Conservation (phyloP, 2,113 vertebrate species). For the Zosterops hypoxanthus region DNA sequence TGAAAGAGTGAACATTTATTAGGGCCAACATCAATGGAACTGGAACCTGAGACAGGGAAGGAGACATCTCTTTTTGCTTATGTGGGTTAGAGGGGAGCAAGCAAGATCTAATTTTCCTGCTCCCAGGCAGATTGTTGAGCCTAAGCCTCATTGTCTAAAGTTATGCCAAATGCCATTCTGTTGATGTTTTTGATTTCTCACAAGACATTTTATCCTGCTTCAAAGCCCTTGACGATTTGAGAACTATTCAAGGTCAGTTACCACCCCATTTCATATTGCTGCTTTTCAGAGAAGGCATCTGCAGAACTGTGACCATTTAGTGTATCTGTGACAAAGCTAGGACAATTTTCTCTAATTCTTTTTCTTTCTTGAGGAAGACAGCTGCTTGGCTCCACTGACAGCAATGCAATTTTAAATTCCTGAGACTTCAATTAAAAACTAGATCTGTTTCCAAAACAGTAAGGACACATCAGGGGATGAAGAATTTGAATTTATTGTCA, state of each 20-base stretch:
- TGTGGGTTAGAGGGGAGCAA: not conserved
- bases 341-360: not conserved
- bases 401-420: slow-evolving; percentile 33
- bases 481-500: slow-evolving; percentile 34
- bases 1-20: not conserved
- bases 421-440: slow-evolving; percentile 38
- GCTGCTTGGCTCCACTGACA: slow-evolving; percentile 18
- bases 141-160: not conserved
- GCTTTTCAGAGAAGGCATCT: not conserved
- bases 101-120: not conserved
- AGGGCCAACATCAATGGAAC: not conserved
- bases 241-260: not conserved
- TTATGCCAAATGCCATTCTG: not conserved
- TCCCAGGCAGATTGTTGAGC: not conserved
- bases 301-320: not conserved
- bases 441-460: slow-evolving; percentile 18
- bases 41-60: not conserved
- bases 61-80: not conserved
- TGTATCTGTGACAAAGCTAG: not conserved
- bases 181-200: not conserved
- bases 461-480: not conserved
- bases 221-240: not conserved
- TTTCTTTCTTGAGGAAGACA: slow-evolving; percentile 25
- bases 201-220: not conserved
- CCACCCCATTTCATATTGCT: not conserved